Base-by-base conservation (phyloP, 2,113 vertebrate species). In the Tetrax tetrax region DNA sequence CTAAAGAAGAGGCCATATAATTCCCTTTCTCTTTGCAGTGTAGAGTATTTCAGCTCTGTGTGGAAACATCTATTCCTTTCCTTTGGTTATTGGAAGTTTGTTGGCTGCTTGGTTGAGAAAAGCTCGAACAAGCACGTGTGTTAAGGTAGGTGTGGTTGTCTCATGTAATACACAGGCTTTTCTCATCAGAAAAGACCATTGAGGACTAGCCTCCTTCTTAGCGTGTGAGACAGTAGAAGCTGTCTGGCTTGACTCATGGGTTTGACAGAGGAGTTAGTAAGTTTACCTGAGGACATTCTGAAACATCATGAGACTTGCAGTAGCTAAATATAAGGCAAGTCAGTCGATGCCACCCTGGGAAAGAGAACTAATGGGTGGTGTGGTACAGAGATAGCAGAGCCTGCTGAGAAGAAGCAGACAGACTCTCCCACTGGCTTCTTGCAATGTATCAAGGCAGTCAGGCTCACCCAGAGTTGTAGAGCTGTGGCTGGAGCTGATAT, bases 261-360 rank as follows among this genome's bases (percentile, higher is more conserved):
- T 68, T 95, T 93, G 90, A 88, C 93, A 92, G 76, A 70, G 17
- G 33, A 94, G 64, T 94, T 93, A 94, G 64, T 90, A 93, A 93
- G 65, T 86, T 90, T 94, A 88, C 95, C 93, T 92, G 76, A 81
- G 88, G 96, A 92, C 69, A 90, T 95, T 93, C 57, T 83, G 86
- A 96, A 93, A 86, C 85, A 94, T 77, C 79, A 33, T 92, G 88
- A 94, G 72, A 45, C 45, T 86, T 78, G 33, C 60, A 60, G 71
- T 60, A 90, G 60, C 64, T 83, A 96, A 94, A 96, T 92, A 86
- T 89, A 96, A 78, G 24, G 20, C 76, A 88, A 66, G 43, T 35
- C 37, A 83, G 43, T 66, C 7, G 21, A 87, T 94, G 63, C 68
- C 84, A 77, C 29, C 66, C 64, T 94, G 92, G 60, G 71, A 93